Conservation (phyloP, 2,888 invertebrate species). For the Bugulina stolonifera region DNA sequence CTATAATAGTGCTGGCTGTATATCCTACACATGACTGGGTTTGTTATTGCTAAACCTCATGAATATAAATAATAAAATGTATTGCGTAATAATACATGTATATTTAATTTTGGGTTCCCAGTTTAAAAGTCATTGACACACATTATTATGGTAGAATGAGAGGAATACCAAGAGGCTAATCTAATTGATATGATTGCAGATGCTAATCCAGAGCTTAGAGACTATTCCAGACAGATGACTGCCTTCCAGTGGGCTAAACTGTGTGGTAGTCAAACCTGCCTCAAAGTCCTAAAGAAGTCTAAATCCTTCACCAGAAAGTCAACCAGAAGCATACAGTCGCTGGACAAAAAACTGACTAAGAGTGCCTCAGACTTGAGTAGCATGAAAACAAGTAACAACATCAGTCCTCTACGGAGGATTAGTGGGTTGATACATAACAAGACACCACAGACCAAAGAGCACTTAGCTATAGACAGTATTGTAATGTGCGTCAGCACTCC, state of each 20-base stretch:
- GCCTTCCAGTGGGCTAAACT: constrained; percentile 14
- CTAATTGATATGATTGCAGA: neutral
- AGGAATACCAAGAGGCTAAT: too few species aligned
- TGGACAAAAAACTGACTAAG: neutral
- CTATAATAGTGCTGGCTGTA: too few species aligned
- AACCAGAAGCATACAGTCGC: neutral
- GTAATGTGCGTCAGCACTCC: neutral
- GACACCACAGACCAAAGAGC: neutral
- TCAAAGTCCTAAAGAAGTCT: neutral
- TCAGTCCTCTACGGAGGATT: constrained; percentile 3
- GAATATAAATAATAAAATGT: too few species aligned
- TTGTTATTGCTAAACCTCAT: too few species aligned
- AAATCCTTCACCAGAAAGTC: neutral
- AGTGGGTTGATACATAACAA: neutral
- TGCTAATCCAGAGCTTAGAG: neutral
- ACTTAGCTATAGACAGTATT: neutral
- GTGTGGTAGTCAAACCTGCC: constrained; percentile 5
- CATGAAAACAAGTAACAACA: neutral
- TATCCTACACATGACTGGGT: too few species aligned
- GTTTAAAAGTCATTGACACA: too few species aligned
- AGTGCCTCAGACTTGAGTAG: neutral
- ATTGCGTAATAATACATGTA: too few species aligned
- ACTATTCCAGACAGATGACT: neutral
- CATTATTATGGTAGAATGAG: too few species aligned
- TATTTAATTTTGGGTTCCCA: too few species aligned